These are phyloP conservation scores for Bos javanicus DNA, from an alignment of 2,113 vertebrate genomes.

Conservation along the genomic window DNA sequence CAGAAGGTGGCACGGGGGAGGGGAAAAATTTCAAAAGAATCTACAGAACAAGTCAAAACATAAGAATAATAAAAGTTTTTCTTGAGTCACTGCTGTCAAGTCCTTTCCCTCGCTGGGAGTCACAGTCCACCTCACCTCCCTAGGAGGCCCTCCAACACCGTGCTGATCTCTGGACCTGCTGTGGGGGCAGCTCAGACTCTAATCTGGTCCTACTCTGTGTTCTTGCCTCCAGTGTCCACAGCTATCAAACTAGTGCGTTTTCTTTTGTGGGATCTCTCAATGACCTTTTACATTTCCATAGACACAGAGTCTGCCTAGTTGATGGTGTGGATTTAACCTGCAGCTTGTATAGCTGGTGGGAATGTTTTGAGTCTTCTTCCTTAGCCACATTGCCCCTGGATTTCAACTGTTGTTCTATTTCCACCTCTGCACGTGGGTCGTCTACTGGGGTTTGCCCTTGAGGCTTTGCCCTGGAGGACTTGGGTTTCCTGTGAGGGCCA, in stretches of 20 bases:
- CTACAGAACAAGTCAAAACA: not conserved
- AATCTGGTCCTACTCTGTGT: not conserved
- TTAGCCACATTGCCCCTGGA: not conserved
- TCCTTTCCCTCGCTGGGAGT: not conserved
- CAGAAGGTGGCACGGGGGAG: accelerated
- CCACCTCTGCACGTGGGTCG: not conserved
- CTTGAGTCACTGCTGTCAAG: not conserved
- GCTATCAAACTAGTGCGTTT: not conserved
- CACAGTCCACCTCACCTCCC: not conserved
- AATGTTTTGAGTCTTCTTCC: not conserved
- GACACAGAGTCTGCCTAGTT: not conserved
- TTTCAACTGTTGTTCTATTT: not conserved
- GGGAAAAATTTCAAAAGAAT: not conserved
- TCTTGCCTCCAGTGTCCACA: not conserved
- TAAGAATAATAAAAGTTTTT: not conserved
- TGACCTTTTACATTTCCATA: not conserved
- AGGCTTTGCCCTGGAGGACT: not conserved
- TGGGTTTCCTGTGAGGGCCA: not conserved
- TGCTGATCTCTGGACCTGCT: not conserved
- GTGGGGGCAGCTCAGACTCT: not conserved
- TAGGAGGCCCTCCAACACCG: not conserved
- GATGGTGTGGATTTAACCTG: not conserved
- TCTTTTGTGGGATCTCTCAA: not conserved
- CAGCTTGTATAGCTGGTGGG: not conserved
- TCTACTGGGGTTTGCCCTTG: not conserved